Evolutionary conservation across 2,797 vertebrate species (phyloP), one percentile per base, ranked within the genome.

Genomic region (Notoglanidium macrostoma): DNA sequence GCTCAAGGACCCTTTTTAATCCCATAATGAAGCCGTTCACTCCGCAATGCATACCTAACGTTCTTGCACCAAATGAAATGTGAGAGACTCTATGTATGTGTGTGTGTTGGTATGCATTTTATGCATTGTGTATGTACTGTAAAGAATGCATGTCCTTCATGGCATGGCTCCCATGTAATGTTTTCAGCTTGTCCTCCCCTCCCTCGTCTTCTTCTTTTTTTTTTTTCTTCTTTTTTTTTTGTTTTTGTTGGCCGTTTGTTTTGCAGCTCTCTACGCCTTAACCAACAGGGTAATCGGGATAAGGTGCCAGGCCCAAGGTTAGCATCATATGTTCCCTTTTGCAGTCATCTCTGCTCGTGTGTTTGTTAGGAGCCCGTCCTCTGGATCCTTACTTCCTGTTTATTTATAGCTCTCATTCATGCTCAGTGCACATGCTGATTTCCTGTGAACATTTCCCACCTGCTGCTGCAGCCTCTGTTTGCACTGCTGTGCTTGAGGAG

Each of bases 211-310:
- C 95, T 95, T 40, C 46, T 49, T 49, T 49, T 10, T 49, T 49
- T 49, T 10, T 46, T 46, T 46, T 7, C 7, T 46, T 46, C 7
- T 94, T 94, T 95, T 29, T 7, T 21, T n/a, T 44, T 19, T 95
- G 96, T 94, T 96, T 93, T 96, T 97, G 97, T 97, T 96, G 94
- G 95, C 96, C 93, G 95, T 97, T 97, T 97, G 96, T 99, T 97
- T 99, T 99, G 95, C 98, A 99, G 98, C 98, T 92, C 97, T 97
- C 98, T 97, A 97, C 98, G 95, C 96, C 97, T 97, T 99, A 98
- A 98, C 96, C 96, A 97, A 97, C 97, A 98, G 97, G 96, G 95
- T 98, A 97, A 96, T 96, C 96, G 96, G 97, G 96, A 97, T 98
- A 97, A 98, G 96, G 96, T 99, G 98, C 97, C 97, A 96, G 92